A percentile compares a stretch with the other conserved stretches of the same genome.
These are phyloP conservation scores for Crematogaster levior DNA, from an alignment of 2,888 invertebrate genomes.

Conservation along the genomic window DNA sequence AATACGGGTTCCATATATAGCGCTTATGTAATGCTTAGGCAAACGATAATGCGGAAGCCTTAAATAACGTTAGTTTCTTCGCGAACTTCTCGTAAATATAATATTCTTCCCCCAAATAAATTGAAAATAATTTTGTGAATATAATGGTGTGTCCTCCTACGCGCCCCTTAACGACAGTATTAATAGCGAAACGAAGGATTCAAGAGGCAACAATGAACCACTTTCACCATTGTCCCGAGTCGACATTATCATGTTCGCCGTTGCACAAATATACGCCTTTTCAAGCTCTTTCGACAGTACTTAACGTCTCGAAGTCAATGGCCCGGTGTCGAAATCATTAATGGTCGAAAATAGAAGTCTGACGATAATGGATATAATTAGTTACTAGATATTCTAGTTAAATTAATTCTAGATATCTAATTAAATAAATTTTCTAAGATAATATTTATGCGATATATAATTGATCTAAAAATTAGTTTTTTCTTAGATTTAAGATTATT, in stretches of 20 bases:
- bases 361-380: background rate
- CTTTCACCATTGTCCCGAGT: constrained; percentile 50
- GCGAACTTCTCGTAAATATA: constrained; percentile 6
- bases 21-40: constrained; percentile 39
- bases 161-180: constrained; percentile 16
- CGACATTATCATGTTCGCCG: constrained; percentile 18
- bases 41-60: constrained; percentile 26
- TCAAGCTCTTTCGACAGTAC: constrained; percentile 38
- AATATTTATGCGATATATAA: no score
- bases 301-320: constrained; percentile 9
- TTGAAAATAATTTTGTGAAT: constrained; percentile 27
- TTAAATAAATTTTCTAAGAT: no score
- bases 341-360: constrained; percentile 1
- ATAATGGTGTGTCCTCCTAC: constrained; percentile 33
- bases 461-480: background rate
- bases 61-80: constrained; percentile 15
- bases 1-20: constrained; percentile 32
- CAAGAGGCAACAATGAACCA: constrained; percentile 38
- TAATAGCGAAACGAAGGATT: constrained; percentile 42
- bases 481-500: background rate
- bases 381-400: no score
- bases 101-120: background rate
- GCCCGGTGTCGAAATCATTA: constrained; percentile 1
- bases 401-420: no score
- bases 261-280: constrained; percentile 51